phyloP scores from a whole-genome alignment of 2,888 invertebrate species.

The Tetranychus piercei region DNA sequence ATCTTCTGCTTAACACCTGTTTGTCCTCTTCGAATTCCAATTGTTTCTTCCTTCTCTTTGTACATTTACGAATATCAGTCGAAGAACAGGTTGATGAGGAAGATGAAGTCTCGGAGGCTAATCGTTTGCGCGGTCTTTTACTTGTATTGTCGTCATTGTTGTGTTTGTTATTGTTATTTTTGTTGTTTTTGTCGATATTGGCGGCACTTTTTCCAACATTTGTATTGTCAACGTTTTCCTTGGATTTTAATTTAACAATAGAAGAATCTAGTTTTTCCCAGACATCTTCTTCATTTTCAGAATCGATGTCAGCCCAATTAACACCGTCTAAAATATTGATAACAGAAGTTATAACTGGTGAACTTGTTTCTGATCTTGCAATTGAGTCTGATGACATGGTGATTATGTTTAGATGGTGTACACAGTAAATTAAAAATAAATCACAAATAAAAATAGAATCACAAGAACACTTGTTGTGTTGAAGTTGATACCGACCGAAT shows the following conservation, averaged over 20 bases:
- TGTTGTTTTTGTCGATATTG: neutral
- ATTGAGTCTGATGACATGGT: neutral
- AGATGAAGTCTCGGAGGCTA: neutral
- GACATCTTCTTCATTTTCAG: conserved; percentile 2
- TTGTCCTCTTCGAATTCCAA: conserved; percentile 47
- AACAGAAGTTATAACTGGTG: neutral
- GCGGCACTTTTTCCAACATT: neutral
- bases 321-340: neutral
- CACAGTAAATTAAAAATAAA: no score
- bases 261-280: neutral
- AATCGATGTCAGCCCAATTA: conserved; percentile 6
- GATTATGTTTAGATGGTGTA: no score
- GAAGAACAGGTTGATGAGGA: neutral
- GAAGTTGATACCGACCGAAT: no score
- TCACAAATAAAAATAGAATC: no score
- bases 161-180: no score
- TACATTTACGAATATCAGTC: neutral
- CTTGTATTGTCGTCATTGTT: neutral
- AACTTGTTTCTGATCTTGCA: neutral
- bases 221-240: neutral
- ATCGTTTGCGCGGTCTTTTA: neutral
- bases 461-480: no score
- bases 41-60: neutral
- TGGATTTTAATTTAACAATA: neutral
- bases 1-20: conserved; percentile 50